Base-by-base conservation (phyloP, 2,888 invertebrate species). In the Hecatera dysodea region DNA sequence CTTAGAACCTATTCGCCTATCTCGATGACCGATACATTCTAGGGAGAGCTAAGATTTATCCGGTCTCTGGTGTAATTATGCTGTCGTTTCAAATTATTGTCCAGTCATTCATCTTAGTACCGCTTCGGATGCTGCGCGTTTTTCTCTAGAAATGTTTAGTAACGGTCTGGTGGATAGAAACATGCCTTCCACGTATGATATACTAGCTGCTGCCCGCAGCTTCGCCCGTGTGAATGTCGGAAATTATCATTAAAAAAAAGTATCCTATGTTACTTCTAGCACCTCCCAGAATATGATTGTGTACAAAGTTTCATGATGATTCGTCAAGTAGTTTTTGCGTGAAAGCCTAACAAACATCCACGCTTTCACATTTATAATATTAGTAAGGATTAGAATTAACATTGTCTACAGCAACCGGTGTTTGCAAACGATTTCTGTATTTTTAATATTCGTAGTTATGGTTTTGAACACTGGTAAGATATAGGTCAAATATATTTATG, bases 21-120 rank as follows among this genome's bases (percentile, higher is more conserved):
- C 71, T 66, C 64, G 66, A 78, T 78, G 81, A 78, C 72, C 83
- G 73, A 73, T 71, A 78, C 57, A 67, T 76, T 80, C 56, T 66
- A 42, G 50, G 29, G 52, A 67, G 48, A 24, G 53, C 62, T 75
- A 65, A 67, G 67, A 77, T 80, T 80, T 71, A 73, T 63, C 50
- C 55, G 46, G 66, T 62, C 62, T 68, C 68, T 67, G 22, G 72
- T 75, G 81, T 78, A 78, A 82, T 82, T 80, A 74, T 65, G 50
- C 59, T 68, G 76, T 77, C 77, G 55, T 67, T 72, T 61, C 60
- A n/a, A 68, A 77, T 82, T 67, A 70, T 68, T 71, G 55, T 62
- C 55, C 19, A 75, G 76, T 75, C 53, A 69, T 74, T 74, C 74
- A 74, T 70, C 61, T 69, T 61, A 39, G 56, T 17, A 36, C 55